Evolutionary conservation across 2,888 invertebrate genomes (phyloP), one percentile per base, ranked within the genome.

Genomic region (Drosophila anomalata): DNA sequence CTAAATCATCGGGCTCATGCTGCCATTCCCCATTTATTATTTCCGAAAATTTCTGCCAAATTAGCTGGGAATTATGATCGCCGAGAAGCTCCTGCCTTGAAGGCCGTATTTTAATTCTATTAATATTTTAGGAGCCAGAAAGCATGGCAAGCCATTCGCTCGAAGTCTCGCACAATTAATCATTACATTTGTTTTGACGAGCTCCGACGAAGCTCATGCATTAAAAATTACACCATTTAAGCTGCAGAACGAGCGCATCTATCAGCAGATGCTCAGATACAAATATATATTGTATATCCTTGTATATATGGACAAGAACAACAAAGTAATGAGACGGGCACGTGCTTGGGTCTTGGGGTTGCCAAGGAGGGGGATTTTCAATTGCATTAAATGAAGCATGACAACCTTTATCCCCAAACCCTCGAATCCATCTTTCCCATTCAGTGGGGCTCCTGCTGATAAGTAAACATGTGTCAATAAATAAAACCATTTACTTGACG

Each of bases 381-480:
- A 73, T 67, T 53, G 71, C 73, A 65, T 82, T 77, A 54, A 88
- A 88, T 82, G 88, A 77, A 79, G 83, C 82, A 85, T 85, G 74
- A 53, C 66, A 79, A 72, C 78, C 73, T 72, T 53, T 56, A 63
- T 76, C 33, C 52, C 29, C 51, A 42, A 14, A 11, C 31, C 26
- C 53, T 20, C 5, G 44, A 20, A 51, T 14, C 50, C 54, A 46
- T 42, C 47, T 44, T 47, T 9, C 51, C 54, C 14, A 36, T 51
- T 39, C 52, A 56, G 57, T 24, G 55, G 67, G 61, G 46, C 58
- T 76, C 59, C 76, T 68, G 65, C 76, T 70, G 77, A 75, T 88
- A 87, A 75, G 75, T 73, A 77, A 83, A 87, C 84, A 88, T 83
- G 87, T 84, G 87, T 88, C 84, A 88, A 83, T 88, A 88, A 87